Percentiles rank a stretch among this genome's conserved stretches.
phyloP scores from a whole-genome alignment of 2,113 vertebrate genomes.

The Sapajus apella region DNA sequence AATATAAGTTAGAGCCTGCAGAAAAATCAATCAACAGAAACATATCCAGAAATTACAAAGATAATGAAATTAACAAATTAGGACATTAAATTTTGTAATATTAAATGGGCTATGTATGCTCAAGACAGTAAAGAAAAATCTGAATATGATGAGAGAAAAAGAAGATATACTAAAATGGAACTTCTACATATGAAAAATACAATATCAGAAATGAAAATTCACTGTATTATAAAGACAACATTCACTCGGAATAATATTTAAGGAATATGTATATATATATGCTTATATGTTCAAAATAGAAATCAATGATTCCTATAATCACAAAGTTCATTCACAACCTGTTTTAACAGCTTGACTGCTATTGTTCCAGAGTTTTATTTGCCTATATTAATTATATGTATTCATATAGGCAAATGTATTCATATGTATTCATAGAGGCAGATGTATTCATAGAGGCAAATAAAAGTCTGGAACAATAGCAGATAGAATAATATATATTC shows the following conservation, averaged over 20 bases:
- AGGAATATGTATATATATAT: not conserved
- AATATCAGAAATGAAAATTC: not conserved
- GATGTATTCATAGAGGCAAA: too few species aligned
- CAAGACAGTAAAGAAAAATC: not conserved
- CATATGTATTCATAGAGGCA: too few species aligned
- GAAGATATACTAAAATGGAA: not conserved
- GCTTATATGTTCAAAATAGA: not conserved
- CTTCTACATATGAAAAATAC: not conserved
- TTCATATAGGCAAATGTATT: too few species aligned
- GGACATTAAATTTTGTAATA: not conserved
- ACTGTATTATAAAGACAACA: not conserved
- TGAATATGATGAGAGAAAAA: not conserved
- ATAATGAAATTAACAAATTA: not conserved
- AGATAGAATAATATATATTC: too few species aligned
- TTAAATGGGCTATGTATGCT: not conserved
- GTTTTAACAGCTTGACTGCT: not conserved
- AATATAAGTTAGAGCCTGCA: not conserved
- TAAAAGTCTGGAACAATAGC: too few species aligned
- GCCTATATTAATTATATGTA: not conserved
- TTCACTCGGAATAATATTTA: not conserved
- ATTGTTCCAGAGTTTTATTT: not conserved
- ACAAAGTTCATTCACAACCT: not conserved
- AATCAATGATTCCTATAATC: not conserved
- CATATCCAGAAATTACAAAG: not conserved
- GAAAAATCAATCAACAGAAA: not conserved